Evolutionary conservation across 2,888 invertebrate species (phyloP), one percentile per base, ranked within the genome.

Genomic region (Aromia moschata): DNA sequence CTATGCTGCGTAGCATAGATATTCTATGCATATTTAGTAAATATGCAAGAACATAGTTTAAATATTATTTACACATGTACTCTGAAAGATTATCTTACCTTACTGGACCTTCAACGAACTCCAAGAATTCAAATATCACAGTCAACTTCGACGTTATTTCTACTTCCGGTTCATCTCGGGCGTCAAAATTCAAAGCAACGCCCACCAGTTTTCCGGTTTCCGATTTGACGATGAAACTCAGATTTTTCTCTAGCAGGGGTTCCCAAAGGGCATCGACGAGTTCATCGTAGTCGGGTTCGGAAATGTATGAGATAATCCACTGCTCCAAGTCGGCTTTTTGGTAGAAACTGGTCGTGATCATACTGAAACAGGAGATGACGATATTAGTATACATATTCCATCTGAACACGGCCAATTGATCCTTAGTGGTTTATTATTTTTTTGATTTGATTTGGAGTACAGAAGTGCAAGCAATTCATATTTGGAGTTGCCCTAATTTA

Each of bases 261-360:
- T 81, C 76, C 94, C 94, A 94, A 45, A 91, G 84, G 1, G 85
- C 84, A 49, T 85, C 83, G 63, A 94, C 82, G 43, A 93, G 81
- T 25, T 86, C 86, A 11, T 83, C 83, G 77, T 93, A 94, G 77
- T 93, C 92, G 0, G 82, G 79, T 3, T 85, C 83, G 5, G 84
- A 80, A 12, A 93, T 87, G 58, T 89, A 86, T 1, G 90, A 88
- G 62, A 87, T 86, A 11, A 93, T 77, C 86, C 90, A 93, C 74
- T 87, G 87, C 74, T 94, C 94, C 69, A 95, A 76, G 75, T 94
- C 94, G 0, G 93, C 94, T 80, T 94, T 94, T 72, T 87, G 87
- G 78, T 91, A 91, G 81, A 94, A 94, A 75, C 94, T 94, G 2
- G 89, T 87, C 0, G 91, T 89, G 60, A 94, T 89, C 81, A 94